phyloP scores from a whole-genome alignment of 2,797 vertebrate species.

The Monodelphis domestica region DNA sequence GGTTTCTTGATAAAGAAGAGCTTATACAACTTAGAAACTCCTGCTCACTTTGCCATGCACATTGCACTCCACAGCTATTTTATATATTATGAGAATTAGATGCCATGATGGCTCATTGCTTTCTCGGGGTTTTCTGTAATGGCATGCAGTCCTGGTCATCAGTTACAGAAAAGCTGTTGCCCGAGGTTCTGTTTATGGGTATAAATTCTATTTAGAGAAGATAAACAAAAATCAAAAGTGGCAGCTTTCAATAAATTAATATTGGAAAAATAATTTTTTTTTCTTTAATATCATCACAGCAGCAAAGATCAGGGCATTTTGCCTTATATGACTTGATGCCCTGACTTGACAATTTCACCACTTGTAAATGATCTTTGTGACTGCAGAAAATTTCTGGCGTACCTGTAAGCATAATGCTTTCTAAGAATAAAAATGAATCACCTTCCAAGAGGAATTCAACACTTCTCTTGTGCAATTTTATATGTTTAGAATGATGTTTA shows the following conservation, averaged over 20 bases:
- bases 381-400: background rate
- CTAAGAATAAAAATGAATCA: background rate
- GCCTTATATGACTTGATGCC: background rate
- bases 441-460: background rate
- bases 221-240: background rate
- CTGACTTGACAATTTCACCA: background rate
- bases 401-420: background rate
- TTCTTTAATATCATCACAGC: background rate
- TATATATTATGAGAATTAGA: conserved; percentile 61
- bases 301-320: background rate
- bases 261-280: background rate
- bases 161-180: conserved; percentile 7
- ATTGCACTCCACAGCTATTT: conserved; percentile 35
- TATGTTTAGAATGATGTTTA: background rate
- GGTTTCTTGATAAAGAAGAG: conserved; percentile 70
- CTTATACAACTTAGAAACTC: conserved; percentile 58
- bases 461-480: background rate
- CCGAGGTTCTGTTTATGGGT: conserved; percentile 21
- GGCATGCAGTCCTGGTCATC: conserved; percentile 47
- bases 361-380: background rate
- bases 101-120: conserved; percentile 65
- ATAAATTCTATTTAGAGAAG: conserved; percentile 15
- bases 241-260: background rate
- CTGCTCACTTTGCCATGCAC: conserved; percentile 29
- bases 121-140: conserved; percentile 24